Conservation (phyloP, 1,140 invertebrate species). For the Solenopsis fugax region DNA sequence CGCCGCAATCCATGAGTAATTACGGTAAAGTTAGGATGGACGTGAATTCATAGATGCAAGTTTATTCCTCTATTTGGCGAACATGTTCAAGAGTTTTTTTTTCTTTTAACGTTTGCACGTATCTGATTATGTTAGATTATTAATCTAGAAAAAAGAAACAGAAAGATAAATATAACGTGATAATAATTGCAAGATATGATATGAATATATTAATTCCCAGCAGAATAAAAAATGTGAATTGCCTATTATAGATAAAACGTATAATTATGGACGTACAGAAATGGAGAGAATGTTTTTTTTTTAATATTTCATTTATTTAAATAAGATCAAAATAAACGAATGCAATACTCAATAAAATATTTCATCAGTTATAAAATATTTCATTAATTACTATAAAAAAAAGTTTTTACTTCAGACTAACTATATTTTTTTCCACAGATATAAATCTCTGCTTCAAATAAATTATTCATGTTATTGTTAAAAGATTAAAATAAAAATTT, state of each 20-base stretch:
- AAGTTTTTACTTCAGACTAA: background rate
- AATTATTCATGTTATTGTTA: background rate
- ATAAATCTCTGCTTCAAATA: conserved; percentile 1
- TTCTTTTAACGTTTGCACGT: background rate
- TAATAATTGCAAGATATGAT: conserved; percentile 13
- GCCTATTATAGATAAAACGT: background rate
- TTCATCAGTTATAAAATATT: too few relatives aligned
- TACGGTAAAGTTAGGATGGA: background rate
- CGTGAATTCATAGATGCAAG: background rate
- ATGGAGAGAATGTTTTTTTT: background rate
- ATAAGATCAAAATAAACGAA: background rate
- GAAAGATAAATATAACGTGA: background rate
- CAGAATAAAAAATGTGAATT: background rate
- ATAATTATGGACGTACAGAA: background rate
- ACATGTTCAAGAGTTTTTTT: background rate
- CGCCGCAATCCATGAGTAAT: conserved; percentile 12
- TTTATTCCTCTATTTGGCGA: background rate
- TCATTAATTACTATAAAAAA: background rate
- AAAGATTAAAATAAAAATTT: background rate
- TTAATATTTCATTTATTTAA: background rate
- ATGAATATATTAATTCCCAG: background rate
- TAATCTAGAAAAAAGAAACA: background rate
- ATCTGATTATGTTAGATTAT: background rate
- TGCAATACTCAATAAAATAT: background rate
- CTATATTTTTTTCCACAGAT: background rate